Percentiles rank a stretch among this genome's conserved stretches.
Evolutionary conservation across 2,888 invertebrate species (phyloP).

Genomic region (Steinernema scapterisci): DNA sequence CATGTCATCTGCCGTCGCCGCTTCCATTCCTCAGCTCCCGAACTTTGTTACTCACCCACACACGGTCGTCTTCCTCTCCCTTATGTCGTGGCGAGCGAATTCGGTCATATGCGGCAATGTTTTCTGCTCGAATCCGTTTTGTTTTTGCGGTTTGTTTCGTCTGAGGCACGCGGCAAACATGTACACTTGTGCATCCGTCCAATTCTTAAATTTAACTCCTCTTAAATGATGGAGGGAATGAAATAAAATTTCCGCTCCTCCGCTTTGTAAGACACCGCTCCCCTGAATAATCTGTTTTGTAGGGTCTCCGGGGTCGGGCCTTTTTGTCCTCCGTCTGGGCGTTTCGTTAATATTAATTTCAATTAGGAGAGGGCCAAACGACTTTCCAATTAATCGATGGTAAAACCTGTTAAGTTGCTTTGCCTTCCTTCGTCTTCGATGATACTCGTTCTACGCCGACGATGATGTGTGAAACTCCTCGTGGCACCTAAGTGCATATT

Average conservation of each 20-base stretch:
- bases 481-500: not conserved
- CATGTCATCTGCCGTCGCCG: not conserved
- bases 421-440: not conserved
- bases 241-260: not conserved
- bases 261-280: no score
- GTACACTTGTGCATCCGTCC: not conserved
- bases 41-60: not conserved
- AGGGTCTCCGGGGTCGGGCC: not conserved
- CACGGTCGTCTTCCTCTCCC: not conserved
- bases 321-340: not conserved
- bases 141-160: not conserved
- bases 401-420: slow-evolving; percentile 28
- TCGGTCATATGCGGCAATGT: slow-evolving; percentile 1
- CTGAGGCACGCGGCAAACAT: not conserved
- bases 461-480: slow-evolving; percentile 13
- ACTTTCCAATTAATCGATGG: slow-evolving; percentile 1
- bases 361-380: slow-evolving; percentile 8
- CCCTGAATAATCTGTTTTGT: not conserved
- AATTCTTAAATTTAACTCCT: not conserved
- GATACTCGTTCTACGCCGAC: slow-evolving; percentile 4
- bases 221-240: not conserved
- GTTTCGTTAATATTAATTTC: not conserved
- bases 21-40: not conserved
- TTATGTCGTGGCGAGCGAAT: not conserved
- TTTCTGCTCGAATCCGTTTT: not conserved